Evolutionary conservation across 2,888 invertebrate genomes (phyloP), one percentile per base, ranked within the genome.

Genomic region (Nomada ruficornis): DNA sequence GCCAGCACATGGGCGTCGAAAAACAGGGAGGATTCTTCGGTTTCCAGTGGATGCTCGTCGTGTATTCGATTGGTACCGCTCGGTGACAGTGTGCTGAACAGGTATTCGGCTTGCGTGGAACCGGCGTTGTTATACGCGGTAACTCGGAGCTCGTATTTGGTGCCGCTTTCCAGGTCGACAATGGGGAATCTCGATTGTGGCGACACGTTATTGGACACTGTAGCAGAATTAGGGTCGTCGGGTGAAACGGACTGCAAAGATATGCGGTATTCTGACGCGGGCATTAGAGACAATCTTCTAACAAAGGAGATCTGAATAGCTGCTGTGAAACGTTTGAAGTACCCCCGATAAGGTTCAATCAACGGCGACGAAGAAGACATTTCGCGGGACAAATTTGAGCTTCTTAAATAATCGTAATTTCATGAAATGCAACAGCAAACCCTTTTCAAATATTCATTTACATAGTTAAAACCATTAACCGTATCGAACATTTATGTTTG

Each of bases 101-200:
- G 94, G 86, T 95, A 95, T 84, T 95, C 95, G 62, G 95, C 95
- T 65, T 95, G 94, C 2, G 95, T 95, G 13, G 95, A 94, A 0
- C 96, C 96, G 5, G 96, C 96, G 89, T 96, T 95, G 89, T 96
- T 96, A 89, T 95, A 95, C 1, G 96, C 96, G 2, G 95, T 95
- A 47, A 96, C 94, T 15, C 95, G 94, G 63, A 95, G 90, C 86
- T 94, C 94, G 89, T 95, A 95, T 26, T 94, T 93, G 15, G 94
- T 94, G 59, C 94, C 95, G 23, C 95, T 94, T 73, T 94, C 94
- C 75, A 95, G 90, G 75, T 95, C 95, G 3, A 94, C 94, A 85
- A 95, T 94, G 13, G 94, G 93, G 74, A 93, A 93, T 85, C 94
- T 93, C 44, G 94, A 93, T 91, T 93, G 94, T 9, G 94, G 94